Evolutionary conservation across 2,113 vertebrate species (phyloP).

Genomic region (Prochilodus magdalenae): DNA sequence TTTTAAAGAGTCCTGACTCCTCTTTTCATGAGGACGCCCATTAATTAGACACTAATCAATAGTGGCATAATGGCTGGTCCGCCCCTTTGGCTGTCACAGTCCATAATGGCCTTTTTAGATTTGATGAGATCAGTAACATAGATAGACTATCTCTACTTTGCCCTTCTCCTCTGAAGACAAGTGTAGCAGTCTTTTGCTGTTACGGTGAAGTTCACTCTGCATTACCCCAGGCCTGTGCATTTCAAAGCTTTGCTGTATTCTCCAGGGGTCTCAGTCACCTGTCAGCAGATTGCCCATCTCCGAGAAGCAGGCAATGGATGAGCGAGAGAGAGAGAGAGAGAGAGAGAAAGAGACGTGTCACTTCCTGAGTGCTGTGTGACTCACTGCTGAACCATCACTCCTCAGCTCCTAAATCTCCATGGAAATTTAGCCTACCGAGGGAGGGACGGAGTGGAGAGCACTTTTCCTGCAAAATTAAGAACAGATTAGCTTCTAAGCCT

Average conservation of each 20-base stretch:
- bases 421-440: slow-evolving; percentile 12
- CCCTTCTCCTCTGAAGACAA: neutral
- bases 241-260: neutral
- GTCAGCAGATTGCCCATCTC: neutral
- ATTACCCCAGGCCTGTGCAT: neutral
- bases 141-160: neutral
- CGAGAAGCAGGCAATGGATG: neutral
- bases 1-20: neutral
- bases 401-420: slow-evolving; percentile 37
- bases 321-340: neutral
- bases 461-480: slow-evolving; percentile 31
- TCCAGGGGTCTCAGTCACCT: slow-evolving; percentile 20
- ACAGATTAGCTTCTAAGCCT: slow-evolving; percentile 44
- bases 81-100: neutral
- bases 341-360: slow-evolving; percentile 2
- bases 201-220: neutral
- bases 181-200: neutral
- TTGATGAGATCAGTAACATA: neutral
- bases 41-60: slow-evolving; percentile 6
- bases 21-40: neutral
- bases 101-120: slow-evolving; percentile 1
- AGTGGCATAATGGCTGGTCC: neutral
- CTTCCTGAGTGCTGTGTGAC: slow-evolving; percentile 8
- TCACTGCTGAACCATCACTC: slow-evolving; percentile 17
- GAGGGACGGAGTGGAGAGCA: neutral